Percentiles rank a stretch among this genome's conserved stretches.
Conservation (phyloP, 2,797 vertebrate genomes). For the Hyperoplus lanceolatus region DNA sequence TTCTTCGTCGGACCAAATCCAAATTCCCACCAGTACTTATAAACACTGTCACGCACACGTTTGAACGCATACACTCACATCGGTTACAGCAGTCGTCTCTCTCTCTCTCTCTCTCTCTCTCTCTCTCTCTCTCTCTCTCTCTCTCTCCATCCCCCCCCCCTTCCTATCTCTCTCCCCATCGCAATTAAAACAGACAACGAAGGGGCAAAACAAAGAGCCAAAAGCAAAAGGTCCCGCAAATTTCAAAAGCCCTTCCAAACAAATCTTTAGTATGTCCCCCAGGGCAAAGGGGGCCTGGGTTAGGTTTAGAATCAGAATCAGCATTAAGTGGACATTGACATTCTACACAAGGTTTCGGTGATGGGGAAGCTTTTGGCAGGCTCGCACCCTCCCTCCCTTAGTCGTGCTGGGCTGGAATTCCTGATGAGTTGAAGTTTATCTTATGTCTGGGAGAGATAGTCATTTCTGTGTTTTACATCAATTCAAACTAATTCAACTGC, state of each 20-base stretch:
- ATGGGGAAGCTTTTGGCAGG: slow-evolving; percentile 71
- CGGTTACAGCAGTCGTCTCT: slow-evolving; percentile 20
- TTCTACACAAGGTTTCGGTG: slow-evolving; percentile 56
- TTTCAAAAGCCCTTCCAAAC: slow-evolving; percentile 84
- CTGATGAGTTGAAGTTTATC: slow-evolving; percentile 76
- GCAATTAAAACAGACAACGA: slow-evolving; percentile 86
- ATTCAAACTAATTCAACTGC: slow-evolving; percentile 61
- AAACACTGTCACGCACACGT: slow-evolving; percentile 42
- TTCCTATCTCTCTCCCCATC: slow-evolving; percentile 29
- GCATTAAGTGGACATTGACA: slow-evolving; percentile 68
- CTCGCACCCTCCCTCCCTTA: slow-evolving; percentile 32
- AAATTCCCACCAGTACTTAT: slow-evolving; percentile 81
- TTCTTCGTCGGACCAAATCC: slow-evolving; percentile 80
- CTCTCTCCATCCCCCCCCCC: too few relatives aligned
- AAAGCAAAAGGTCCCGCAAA: slow-evolving; percentile 86
- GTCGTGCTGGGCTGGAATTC: slow-evolving; percentile 62
- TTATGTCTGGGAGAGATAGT: slow-evolving; percentile 60
- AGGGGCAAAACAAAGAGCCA: slow-evolving; percentile 73
- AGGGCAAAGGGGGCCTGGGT: slow-evolving; percentile 44
- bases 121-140: slow-evolving; percentile 3
- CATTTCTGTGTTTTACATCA: slow-evolving; percentile 74
- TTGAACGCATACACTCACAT: slow-evolving; percentile 34
- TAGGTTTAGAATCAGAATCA: slow-evolving; percentile 74
- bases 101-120: slow-evolving; percentile 9
- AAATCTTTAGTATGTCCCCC: slow-evolving; percentile 72